Evolutionary conservation across 2,113 vertebrate genomes (phyloP).

Genomic region (Rhegmatorhina hoffmannsi): DNA sequence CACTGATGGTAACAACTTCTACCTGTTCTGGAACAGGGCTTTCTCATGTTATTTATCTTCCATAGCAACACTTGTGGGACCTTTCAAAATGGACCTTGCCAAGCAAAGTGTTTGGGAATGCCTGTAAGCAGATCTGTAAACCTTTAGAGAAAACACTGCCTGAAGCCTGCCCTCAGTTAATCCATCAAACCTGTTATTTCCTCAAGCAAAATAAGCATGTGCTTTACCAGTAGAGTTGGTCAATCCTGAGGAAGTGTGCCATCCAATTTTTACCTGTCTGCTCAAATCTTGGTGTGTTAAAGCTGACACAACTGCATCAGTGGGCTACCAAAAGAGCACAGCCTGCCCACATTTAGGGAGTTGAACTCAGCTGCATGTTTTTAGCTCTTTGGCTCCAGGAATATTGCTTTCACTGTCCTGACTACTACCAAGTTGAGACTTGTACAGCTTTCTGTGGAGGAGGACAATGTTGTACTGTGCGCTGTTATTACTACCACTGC

Average conservation of each 20-base stretch:
- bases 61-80: neutral
- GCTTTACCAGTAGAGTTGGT: neutral
- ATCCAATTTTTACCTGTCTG: neutral
- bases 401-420: neutral
- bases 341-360: neutral
- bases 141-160: neutral
- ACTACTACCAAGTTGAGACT: neutral
- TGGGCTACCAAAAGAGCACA: neutral
- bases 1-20: neutral
- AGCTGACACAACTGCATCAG: neutral
- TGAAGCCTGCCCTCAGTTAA: neutral
- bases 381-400: neutral
- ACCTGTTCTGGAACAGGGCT: neutral
- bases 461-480: neutral
- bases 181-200: neutral
- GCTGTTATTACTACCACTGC: neutral
- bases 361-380: neutral
- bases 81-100: neutral
- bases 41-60: neutral
- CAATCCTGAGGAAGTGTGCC: neutral
- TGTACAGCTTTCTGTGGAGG: neutral
- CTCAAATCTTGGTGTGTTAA: neutral
- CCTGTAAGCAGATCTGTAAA: neutral
- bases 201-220: neutral
- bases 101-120: neutral